phyloP scores from a whole-genome alignment of 2,797 vertebrate genomes.

The Scyliorhinus canicula region DNA sequence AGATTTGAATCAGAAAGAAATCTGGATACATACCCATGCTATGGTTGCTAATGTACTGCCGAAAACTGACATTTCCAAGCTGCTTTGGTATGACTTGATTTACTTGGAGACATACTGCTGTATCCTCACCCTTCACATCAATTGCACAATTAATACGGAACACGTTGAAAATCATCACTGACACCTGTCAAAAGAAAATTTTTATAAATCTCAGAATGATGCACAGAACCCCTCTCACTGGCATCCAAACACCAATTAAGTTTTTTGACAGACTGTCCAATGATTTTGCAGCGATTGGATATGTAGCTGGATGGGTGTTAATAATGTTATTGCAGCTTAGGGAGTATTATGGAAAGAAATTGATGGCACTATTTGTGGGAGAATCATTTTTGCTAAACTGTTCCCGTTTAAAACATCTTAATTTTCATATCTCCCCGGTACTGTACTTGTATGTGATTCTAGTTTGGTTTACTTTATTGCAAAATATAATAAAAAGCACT shows the following conservation, averaged over 20 bases:
- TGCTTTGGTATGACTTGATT: conserved; percentile 76
- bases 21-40: conserved; percentile 70
- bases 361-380: not conserved
- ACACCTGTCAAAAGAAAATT: conserved; percentile 69
- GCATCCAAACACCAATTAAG: not conserved
- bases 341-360: not conserved
- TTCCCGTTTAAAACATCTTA: not conserved
- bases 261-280: not conserved
- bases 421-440: not conserved
- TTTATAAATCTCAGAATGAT: conserved; percentile 34
- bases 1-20: not conserved
- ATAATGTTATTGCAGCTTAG: not conserved
- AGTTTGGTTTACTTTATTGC: not conserved
- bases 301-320: not conserved
- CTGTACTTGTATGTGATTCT: not conserved
- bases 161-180: conserved; percentile 87
- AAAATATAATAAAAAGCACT: not conserved
- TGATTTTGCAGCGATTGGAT: not conserved
- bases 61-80: conserved; percentile 82
- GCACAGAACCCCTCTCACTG: not conserved
- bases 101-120: conserved; percentile 78
- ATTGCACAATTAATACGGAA: conserved; percentile 77
- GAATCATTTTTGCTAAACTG: not conserved
- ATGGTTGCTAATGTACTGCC: conserved; percentile 88
- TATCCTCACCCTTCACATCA: conserved; percentile 79